Conservation (phyloP, 1,140 invertebrate species). For the Drosophila obscura region DNA sequence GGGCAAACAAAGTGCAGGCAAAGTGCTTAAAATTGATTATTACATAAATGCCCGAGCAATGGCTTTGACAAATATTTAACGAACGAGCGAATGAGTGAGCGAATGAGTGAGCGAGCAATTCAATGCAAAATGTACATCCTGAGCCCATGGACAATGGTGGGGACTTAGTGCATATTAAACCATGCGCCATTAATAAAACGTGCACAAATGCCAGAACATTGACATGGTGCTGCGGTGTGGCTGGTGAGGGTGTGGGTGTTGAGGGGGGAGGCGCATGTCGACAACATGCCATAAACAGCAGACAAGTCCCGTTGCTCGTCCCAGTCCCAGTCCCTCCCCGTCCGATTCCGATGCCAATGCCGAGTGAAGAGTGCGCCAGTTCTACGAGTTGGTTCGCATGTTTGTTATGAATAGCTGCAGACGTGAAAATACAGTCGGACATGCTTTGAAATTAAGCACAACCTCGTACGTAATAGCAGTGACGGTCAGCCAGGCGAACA, state of each 20-base stretch:
- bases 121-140: conserved; percentile 50
- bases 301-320: conserved; percentile 28
- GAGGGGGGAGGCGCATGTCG: conserved; percentile 22
- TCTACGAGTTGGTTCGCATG: not conserved
- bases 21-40: conserved; percentile 51
- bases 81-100: too few relatives aligned
- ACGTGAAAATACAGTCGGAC: conserved; percentile 45
- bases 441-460: conserved; percentile 43
- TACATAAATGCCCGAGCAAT: conserved; percentile 50
- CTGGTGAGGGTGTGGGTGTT: not conserved
- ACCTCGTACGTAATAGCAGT: conserved; percentile 6
- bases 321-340: not conserved
- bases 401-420: conserved; percentile 68
- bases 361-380: conserved; percentile 15
- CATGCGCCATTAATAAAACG: conserved; percentile 62
- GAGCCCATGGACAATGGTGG: conserved; percentile 39
- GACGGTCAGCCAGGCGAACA: not conserved
- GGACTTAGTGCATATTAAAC: conserved; percentile 62
- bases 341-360: conserved; percentile 8
- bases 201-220: conserved; percentile 66
- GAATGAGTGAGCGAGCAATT: conserved; percentile 23
- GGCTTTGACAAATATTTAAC: conserved; percentile 51
- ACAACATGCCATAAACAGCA: conserved; percentile 55
- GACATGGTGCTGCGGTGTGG: not conserved
- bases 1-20: conserved; percentile 50